Evolutionary conservation across 2,888 invertebrate species (phyloP), one percentile per base, ranked within the genome.

Genomic region (Agrotis exclamationis): DNA sequence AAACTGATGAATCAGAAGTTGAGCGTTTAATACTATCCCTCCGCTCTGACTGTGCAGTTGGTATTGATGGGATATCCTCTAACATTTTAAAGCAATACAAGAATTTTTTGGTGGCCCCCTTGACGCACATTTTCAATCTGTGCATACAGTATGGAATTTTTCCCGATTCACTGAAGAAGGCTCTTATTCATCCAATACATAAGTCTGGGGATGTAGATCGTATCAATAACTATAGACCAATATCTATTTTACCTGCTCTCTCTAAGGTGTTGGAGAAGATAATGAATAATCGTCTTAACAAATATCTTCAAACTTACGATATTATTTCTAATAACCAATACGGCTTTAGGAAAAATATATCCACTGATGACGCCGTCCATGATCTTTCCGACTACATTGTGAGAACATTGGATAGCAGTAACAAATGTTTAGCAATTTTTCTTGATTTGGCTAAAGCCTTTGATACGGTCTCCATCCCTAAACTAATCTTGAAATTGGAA

Each of bases 221-320:
- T 53, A 53, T 70, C 63, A 70, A n/a, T 33, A 70, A 70, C 44
- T 70, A 63, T 28, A 70, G 69, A 22, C 63, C 68, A 48, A 68
- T 68, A 18, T 54, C 68, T 28, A 68, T 68, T n/a, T 11, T 68
- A 14, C 47, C 68, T 39, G 56, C 68, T 16, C 18, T 62, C 24
- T 62, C 67, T 1, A 68, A 68, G 18, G n/a, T 68, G 11, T 68
- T 68, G 28, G 66, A 66, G 18, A 44, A 45, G 3, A 28, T 58
- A 45, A 58, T 58, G 6, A 58, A 58, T 22, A 45, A 58, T 18
- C 62, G 68, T 45, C 33, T 68, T 16, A 60, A 47, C n/a, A 45
- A 68, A 45, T 68, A 62, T 39, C 47, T 62, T 11, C 60, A 68
- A 45, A 16, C 33, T 1, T 9, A 28, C 24, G 3, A 11, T 47